A percentile compares a stretch with the other conserved stretches of the same genome.
Evolutionary conservation across 53 echinoderm and acorn worm genomes (phyloP).

Genomic region (Astropecten irregularis): DNA sequence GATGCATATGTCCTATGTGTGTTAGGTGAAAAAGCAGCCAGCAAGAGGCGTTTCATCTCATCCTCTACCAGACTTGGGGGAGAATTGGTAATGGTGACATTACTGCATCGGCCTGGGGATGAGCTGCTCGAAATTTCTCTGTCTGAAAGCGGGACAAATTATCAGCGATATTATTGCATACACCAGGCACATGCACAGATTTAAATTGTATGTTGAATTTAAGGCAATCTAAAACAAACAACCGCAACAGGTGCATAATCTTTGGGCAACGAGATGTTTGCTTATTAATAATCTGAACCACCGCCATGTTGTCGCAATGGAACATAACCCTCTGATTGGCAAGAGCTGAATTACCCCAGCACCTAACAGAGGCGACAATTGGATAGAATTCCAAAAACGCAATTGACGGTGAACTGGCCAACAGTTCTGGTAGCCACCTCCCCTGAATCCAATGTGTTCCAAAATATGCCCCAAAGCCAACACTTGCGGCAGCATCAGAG

Average conservation of each 20-base stretch:
- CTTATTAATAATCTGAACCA: slow-evolving; percentile 50
- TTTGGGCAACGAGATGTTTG: slow-evolving; percentile 27
- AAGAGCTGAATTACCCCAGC: slow-evolving; percentile 17
- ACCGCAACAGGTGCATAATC: slow-evolving; percentile 39
- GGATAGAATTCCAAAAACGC: slow-evolving; percentile 48
- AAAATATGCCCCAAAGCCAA: slow-evolving; percentile 45
- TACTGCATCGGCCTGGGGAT: background rate
- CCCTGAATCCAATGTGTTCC: background rate
- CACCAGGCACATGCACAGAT: slow-evolving; percentile 16
- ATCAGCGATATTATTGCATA: slow-evolving; percentile 41
- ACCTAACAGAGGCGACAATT: background rate
- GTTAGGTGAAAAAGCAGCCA: background rate
- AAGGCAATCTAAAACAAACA: slow-evolving; percentile 28
- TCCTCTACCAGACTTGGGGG: too few relatives aligned
- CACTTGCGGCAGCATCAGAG: slow-evolving; percentile 30
- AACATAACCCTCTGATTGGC: slow-evolving; percentile 30
- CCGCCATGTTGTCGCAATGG: slow-evolving; percentile 49
- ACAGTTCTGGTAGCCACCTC: background rate
- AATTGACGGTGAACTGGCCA: background rate
- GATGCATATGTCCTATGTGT: background rate
- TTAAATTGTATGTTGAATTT: slow-evolving; percentile 18
- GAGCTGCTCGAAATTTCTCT: background rate
- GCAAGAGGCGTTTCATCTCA: background rate
- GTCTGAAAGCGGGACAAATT: slow-evolving; percentile 34
- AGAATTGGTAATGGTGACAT: background rate